Evolutionary conservation across 2,113 vertebrate genomes (phyloP).

Genomic region (Malurus elegans): DNA sequence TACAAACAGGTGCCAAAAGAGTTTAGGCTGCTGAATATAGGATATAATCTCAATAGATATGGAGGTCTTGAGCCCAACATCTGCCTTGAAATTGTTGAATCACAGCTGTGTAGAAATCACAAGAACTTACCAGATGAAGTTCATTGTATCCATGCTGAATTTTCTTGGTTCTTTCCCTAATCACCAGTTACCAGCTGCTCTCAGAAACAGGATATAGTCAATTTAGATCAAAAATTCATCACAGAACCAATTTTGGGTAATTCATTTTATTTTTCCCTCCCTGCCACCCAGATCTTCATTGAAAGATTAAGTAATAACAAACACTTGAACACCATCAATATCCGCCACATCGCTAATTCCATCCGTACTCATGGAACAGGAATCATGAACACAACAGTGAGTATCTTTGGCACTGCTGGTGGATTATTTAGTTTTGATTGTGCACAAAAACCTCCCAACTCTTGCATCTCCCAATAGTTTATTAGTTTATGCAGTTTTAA

Average conservation of each 20-base stretch:
- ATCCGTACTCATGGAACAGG: constrained; percentile 97
- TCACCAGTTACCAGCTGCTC: background rate
- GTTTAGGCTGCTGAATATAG: background rate
- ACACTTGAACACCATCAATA: constrained; percentile 99
- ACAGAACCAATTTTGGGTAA: background rate
- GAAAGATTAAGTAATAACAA: constrained; percentile 99
- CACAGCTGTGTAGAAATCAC: accelerated
- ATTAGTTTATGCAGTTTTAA: background rate
- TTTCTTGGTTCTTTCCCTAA: background rate
- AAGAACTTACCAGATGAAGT: background rate
- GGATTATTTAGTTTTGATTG: background rate
- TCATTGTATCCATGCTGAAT: background rate
- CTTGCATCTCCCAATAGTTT: background rate
- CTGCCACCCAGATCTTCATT: constrained; percentile 88
- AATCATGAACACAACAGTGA: constrained; percentile 99
- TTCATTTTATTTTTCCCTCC: background rate
- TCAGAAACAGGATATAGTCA: background rate
- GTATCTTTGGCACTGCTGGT: constrained; percentile 6
- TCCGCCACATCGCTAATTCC: constrained; percentile 96
- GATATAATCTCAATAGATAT: background rate
- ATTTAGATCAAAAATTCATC: background rate
- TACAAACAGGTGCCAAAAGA: background rate
- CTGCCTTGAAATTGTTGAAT: background rate
- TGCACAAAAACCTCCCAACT: background rate
- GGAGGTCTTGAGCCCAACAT: background rate